Evolutionary conservation across 2,797 vertebrate genomes (phyloP).

Genomic region (Tragopan temminckii): DNA sequence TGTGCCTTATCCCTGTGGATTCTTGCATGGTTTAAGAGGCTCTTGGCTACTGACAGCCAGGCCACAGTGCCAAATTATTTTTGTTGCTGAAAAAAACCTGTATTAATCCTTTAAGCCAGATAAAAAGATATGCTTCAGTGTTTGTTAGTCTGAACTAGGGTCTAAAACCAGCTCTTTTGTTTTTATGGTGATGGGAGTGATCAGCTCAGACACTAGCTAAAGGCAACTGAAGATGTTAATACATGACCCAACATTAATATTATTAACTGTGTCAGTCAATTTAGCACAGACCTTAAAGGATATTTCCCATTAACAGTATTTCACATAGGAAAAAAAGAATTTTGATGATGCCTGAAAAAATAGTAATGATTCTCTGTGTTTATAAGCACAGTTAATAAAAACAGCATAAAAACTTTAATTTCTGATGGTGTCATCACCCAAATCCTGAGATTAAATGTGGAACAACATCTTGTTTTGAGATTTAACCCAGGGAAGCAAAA

Average conservation of each 20-base stretch:
- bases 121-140: background rate
- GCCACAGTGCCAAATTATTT: background rate
- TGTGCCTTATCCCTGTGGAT: background rate
- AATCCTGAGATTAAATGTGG: background rate
- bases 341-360: background rate
- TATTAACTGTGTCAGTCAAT: background rate
- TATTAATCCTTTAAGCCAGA: background rate
- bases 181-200: background rate
- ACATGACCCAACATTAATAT: accelerated
- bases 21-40: background rate
- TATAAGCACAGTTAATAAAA: background rate
- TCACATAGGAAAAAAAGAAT: background rate
- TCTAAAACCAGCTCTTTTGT: background rate
- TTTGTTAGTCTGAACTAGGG: background rate
- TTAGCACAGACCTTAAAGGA: background rate
- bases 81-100: background rate
- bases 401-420: background rate
- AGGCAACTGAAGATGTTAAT: background rate
- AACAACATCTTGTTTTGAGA: background rate
- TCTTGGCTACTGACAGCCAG: background rate
- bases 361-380: background rate
- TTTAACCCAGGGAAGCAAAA: background rate
- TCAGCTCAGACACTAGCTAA: background rate
- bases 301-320: background rate
- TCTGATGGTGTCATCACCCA: background rate